phyloP scores from a whole-genome alignment of 2,888 invertebrate species.

The Coelinius sp. region DNA sequence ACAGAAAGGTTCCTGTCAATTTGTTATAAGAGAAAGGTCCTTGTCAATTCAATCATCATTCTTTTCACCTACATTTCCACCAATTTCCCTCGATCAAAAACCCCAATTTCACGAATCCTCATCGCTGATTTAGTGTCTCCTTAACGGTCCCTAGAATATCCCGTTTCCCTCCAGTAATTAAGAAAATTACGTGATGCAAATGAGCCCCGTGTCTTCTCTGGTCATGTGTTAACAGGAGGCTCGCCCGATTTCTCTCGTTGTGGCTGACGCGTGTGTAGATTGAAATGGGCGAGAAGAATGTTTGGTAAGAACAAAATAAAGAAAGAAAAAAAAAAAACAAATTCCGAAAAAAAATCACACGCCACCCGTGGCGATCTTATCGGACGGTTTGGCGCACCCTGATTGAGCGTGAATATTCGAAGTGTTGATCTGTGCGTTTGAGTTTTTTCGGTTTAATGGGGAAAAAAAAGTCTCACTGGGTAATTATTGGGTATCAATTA shows the following conservation, averaged over 20 bases:
- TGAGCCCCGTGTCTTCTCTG: slow-evolving; percentile 36
- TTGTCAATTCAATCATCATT: no score
- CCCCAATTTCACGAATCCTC: background rate
- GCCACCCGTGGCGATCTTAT: slow-evolving; percentile 29
- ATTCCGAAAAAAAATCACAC: slow-evolving; percentile 18
- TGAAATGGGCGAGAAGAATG: slow-evolving; percentile 35
- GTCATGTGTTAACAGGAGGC: slow-evolving; percentile 35
- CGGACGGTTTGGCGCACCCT: slow-evolving; percentile 14
- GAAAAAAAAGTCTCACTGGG: background rate
- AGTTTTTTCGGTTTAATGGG: background rate
- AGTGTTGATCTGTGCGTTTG: slow-evolving; percentile 13
- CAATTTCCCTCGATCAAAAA: background rate
- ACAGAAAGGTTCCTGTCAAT: no score
- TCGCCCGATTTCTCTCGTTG: slow-evolving; percentile 39
- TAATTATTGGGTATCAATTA: slow-evolving; percentile 40
- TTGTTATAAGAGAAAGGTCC: no score
- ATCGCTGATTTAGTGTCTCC: slow-evolving; percentile 9
- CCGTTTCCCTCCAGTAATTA: slow-evolving; percentile 45
- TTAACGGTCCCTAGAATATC: slow-evolving; percentile 47
- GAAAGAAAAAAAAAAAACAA: slow-evolving; percentile 8
- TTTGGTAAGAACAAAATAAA: background rate
- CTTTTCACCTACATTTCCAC: background rate
- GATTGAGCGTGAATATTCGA: slow-evolving; percentile 14
- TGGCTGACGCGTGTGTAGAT: slow-evolving; percentile 28
- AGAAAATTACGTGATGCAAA: slow-evolving; percentile 49